Base-by-base conservation (phyloP, 1,140 invertebrate genomes). In the Drosophila sproati region DNA sequence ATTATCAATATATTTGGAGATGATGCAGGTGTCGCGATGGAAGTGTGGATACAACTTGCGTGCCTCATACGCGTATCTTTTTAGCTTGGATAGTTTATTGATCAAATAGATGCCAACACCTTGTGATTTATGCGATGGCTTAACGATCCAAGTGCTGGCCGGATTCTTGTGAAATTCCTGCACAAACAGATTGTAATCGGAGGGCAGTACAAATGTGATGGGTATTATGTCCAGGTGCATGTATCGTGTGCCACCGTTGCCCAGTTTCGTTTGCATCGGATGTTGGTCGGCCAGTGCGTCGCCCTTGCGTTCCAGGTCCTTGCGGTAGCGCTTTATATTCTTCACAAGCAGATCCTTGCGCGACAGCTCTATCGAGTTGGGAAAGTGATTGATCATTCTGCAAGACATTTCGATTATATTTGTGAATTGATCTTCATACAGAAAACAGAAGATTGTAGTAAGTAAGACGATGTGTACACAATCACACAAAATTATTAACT, bases 131-230 rank as follows among this genome's bases (percentile, higher is more conserved):
- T 97, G 98, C 92, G 97, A 98, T 0, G 98, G 98, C 93, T 99
- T 99, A 95, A 99, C 98, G 69, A 99, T 99, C 98, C 98, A 99
- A 0, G 98, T 98, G 67, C 96, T 97, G 79, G 97, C 96, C 0
- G 98, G 97, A 62, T 96, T 96, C 92, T 97, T 98, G 45, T 96
- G 92, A 91, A 98, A 99, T 89, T 98, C 97, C 91, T 98, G 97
- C 0, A 98, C 97, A 93, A 99, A 98, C 94, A 98, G 95, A 91
- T 98, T 98, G 87, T 98, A 98, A 93, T 99, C 96, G 93, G 74
- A 60, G 96, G 98, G 98, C 67, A 99, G 93, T 64, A 98, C 97
- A 92, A 98, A 99, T 0, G 98, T 98, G 4, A 97, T 95, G 1
- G 98, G 98, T 72, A 99, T 96, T 79, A 98, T 98, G 93, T 98